A percentile compares a stretch with the other conserved stretches of the same genome.
Conservation (phyloP, 2,797 vertebrate species). For the Peromyscus attwateri region DNA sequence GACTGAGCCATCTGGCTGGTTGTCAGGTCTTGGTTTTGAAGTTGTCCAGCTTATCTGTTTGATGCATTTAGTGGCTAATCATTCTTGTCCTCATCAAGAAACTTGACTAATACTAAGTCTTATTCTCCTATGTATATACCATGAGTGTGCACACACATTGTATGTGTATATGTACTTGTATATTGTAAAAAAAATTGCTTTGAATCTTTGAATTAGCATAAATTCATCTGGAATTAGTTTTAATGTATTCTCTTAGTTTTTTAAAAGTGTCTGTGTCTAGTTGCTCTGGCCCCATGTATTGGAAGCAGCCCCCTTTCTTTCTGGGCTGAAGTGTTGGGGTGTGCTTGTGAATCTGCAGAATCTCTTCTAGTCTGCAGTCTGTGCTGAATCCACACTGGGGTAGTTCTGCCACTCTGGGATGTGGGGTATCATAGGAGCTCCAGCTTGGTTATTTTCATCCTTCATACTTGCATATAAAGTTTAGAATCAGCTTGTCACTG, state of each 20-base stretch:
- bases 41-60: background rate
- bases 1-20: background rate
- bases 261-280: constrained; percentile 29
- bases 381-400: background rate
- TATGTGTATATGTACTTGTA: background rate
- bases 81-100: constrained; percentile 10
- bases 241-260: constrained; percentile 23
- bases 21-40: background rate
- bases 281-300: constrained; percentile 38
- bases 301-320: constrained; percentile 28
- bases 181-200: background rate
- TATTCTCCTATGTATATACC: background rate
- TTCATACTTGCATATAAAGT: constrained; percentile 37
- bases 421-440: background rate
- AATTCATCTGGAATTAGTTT: constrained; percentile 69
- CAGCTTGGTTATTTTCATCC: background rate
- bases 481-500: constrained; percentile 27
- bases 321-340: background rate
- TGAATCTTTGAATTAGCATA: constrained; percentile 25
- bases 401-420: background rate
- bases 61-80: constrained; percentile 13
- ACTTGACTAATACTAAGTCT: background rate
- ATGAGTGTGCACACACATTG: background rate
- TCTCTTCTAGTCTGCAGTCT: background rate
- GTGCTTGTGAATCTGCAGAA: background rate